phyloP scores from a whole-genome alignment of 2,888 invertebrate species.

The Allacma fusca region DNA sequence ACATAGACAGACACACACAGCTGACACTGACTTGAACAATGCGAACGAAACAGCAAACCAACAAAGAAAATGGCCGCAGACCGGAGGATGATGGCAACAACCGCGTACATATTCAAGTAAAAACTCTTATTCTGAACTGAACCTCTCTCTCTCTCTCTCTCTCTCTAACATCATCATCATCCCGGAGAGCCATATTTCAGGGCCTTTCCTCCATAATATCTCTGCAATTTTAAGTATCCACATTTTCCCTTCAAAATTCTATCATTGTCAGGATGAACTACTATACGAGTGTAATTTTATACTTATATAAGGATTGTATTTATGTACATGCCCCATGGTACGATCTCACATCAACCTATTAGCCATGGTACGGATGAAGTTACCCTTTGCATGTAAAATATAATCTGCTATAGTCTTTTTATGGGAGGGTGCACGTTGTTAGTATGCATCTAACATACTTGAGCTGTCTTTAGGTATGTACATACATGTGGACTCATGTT shows the following conservation, averaged over 20 bases:
- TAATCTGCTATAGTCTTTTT: too few relatives aligned
- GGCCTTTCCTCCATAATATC: background rate
- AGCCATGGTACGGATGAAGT: too few relatives aligned
- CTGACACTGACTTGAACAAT: slow-evolving; percentile 28
- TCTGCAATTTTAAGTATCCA: background rate
- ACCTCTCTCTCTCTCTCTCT: background rate
- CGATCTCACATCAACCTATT: too few relatives aligned
- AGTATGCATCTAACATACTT: too few relatives aligned
- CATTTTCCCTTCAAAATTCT: background rate
- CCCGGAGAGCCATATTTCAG: background rate
- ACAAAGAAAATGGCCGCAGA: slow-evolving; percentile 38
- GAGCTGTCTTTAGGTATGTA: too few relatives aligned
- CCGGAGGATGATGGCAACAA: slow-evolving; percentile 36
- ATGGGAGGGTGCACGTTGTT: too few relatives aligned
- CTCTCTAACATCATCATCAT: background rate
- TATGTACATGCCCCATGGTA: background rate
- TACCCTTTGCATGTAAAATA: too few relatives aligned
- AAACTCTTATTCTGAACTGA: slow-evolving; percentile 17
- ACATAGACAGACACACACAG: slow-evolving; percentile 29
- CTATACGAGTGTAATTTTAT: too few relatives aligned
- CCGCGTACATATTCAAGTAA: slow-evolving; percentile 26
- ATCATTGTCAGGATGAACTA: too few relatives aligned
- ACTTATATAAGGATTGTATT: background rate
- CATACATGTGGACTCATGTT: too few relatives aligned
- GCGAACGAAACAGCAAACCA: slow-evolving; percentile 6